Conservation (phyloP, 2,113 vertebrate genomes). For the Dascyllus trimaculatus region DNA sequence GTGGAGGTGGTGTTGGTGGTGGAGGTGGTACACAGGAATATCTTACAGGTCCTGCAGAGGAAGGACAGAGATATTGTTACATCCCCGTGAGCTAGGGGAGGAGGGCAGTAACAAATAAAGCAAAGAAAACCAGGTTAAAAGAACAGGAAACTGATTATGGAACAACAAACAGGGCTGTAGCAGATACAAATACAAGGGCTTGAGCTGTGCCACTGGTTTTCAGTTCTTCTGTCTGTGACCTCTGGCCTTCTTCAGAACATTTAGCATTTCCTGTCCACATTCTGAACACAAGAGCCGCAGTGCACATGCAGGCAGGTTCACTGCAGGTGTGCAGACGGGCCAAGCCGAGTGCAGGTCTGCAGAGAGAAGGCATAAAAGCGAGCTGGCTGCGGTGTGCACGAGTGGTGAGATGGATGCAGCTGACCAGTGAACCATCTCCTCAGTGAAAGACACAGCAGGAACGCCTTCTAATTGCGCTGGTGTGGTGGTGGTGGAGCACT, state of each 20-base stretch:
- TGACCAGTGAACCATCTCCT: slow-evolving; percentile 68
- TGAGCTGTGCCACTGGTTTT: neutral
- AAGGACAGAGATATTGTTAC: slow-evolving; percentile 24
- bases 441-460: slow-evolving; percentile 75
- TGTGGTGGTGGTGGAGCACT: slow-evolving; percentile 39
- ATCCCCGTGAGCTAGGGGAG: no score
- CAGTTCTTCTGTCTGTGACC: neutral
- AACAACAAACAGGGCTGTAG: no score
- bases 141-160: no score
- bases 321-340: neutral
- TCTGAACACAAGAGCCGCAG: neutral
- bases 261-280: neutral
- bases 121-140: no score
- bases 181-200: neutral
- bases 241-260: neutral
- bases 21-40: slow-evolving; percentile 54
- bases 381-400: slow-evolving; percentile 61
- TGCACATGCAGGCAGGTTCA: neutral
- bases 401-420: slow-evolving; percentile 67
- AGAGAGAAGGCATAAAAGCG: slow-evolving; percentile 63
- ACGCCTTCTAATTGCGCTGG: slow-evolving; percentile 75
- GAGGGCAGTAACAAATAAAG: no score
- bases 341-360: slow-evolving; percentile 43
- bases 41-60: slow-evolving; percentile 77
- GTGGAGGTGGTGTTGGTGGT: slow-evolving; percentile 48